These are phyloP conservation scores for Aurelia coerulea DNA, from an alignment of 30 jellyfish, hydroid and myxozoan genomes.

Conservation along the genomic window DNA sequence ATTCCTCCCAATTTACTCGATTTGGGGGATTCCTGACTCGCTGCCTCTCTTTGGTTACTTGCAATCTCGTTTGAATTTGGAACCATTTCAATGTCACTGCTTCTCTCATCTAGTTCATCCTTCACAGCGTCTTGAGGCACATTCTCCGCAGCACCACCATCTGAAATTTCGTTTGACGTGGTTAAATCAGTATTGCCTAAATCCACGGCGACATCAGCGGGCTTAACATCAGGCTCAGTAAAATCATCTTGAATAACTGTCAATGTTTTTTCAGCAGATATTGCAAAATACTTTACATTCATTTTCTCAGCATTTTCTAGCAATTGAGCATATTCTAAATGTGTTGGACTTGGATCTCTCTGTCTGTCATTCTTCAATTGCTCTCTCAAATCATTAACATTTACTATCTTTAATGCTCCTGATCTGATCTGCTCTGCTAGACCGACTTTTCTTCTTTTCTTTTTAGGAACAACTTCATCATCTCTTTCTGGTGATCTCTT, in stretches of 20 bases:
- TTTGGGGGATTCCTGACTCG: background rate
- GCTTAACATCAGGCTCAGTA: background rate
- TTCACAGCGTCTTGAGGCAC: no score
- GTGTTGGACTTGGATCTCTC: slow-evolving; percentile 50
- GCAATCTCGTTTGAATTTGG: no score
- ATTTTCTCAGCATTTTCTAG: slow-evolving; percentile 61
- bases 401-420: slow-evolving; percentile 40
- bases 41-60: no score
- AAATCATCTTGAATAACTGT: background rate
- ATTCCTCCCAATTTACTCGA: slow-evolving; percentile 6
- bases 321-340: slow-evolving; percentile 42
- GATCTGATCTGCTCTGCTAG: slow-evolving; percentile 45
- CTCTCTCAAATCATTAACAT: slow-evolving; percentile 51
- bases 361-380: slow-evolving; percentile 26
- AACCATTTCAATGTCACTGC: no score
- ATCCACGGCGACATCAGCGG: no score
- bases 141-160: no score
- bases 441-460: slow-evolving; percentile 16
- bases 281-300: slow-evolving; percentile 62
- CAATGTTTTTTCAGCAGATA: slow-evolving; percentile 8
- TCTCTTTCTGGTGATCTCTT: background rate
- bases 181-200: no score
- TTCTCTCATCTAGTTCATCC: no score
- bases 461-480: slow-evolving; percentile 30
- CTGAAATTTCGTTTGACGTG: no score